phyloP scores from a whole-genome alignment of 2,888 invertebrate species.

The Neoscelio sp. region DNA sequence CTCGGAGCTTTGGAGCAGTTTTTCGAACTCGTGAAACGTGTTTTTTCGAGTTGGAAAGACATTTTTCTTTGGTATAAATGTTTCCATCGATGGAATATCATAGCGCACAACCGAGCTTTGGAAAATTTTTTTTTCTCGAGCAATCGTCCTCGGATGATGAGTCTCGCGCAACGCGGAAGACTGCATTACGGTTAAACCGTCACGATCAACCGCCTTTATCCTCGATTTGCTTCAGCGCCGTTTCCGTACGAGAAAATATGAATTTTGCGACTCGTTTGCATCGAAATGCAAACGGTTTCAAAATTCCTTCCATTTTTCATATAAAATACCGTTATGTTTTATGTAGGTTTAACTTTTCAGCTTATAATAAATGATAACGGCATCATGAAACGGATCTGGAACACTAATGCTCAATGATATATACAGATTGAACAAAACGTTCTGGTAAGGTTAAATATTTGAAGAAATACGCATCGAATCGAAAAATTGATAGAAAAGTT shows the following conservation, averaged over 20 bases:
- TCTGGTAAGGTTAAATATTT: no score
- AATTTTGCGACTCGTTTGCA: conserved; percentile 22
- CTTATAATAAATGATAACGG: no score
- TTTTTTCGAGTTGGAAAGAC: not conserved
- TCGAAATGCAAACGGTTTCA: not conserved
- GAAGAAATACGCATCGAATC: no score
- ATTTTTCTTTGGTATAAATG: no score
- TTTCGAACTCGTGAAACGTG: no score
- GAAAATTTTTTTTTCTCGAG: conserved; percentile 2
- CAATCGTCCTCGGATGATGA: conserved; percentile 31
- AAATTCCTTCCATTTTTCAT: not conserved
- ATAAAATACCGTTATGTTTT: conserved; percentile 3
- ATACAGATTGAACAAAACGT: no score
- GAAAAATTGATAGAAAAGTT: no score
- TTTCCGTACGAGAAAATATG: conserved; percentile 59
- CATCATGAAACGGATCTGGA: no score
- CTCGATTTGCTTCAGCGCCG: conserved; percentile 71
- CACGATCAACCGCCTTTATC: conserved; percentile 71
- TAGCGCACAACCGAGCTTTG: not conserved
- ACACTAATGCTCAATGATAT: no score
- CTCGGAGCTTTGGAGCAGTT: no score
- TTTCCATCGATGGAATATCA: not conserved
- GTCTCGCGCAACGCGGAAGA: conserved; percentile 55
- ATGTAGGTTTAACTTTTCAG: no score
- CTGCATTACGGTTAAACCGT: conserved; percentile 68